Evolutionary conservation across 2,797 vertebrate species (phyloP), one percentile per base, ranked within the genome.

Genomic region (Petrocephalus sullivani): DNA sequence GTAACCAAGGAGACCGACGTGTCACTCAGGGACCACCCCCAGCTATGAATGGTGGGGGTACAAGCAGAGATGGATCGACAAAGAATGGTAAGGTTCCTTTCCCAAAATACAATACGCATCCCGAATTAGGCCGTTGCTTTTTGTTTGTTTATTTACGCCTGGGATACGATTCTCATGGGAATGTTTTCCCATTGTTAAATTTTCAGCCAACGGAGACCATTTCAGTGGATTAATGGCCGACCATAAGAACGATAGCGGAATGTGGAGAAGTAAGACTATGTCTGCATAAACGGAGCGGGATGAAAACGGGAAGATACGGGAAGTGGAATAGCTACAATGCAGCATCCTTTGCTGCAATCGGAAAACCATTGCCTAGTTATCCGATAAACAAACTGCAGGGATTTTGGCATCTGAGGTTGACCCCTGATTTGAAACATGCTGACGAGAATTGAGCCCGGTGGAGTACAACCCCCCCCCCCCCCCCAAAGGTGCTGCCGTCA

Each of bases 1-100:
- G 91, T 92, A 89, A 41, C 92, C 89, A 91, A 89, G 91, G 90
- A 83, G 90, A 92, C 90, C 9, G 49, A 23, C 57, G 28, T 88
- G 71, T 90, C 88, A 89, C 60, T 88, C 1, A 82, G 86, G 64
- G 67, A 87, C 41, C 1, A 54, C 60, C 89, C 57, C 33, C 57
- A 61, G 49, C 28, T 89, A 21, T 83, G 57, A 89, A 87, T 87
- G 41, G 56, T 41, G 53, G 85, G 1, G 46, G 57, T 41, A 82
- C 23, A 58, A 61, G 56, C 56, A 41, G 49, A 84, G 75, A 46
- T 37, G 71, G 85, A 23, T 23, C 8, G 46, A 75, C 33, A 46
- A 78, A 78, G 58, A 14, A n/a, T 54, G 64, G 49, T 14, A 2
- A 14, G 41, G 16, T 51, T 4, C 21, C 46, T 51, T 37, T 88